Conservation (phyloP, 2,113 vertebrate genomes). For the Ophthalmolycus amberensis region DNA sequence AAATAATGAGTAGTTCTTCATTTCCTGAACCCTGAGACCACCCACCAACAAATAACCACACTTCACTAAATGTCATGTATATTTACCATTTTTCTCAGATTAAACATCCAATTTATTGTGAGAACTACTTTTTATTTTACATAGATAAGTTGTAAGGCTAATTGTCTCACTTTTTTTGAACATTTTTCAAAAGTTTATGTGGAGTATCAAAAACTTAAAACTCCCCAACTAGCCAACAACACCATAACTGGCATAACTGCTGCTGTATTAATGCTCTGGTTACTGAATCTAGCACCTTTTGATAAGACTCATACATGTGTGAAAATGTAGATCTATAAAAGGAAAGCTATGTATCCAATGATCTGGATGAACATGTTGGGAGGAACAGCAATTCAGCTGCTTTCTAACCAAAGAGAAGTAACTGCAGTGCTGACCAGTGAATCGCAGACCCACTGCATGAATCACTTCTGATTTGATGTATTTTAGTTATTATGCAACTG, state of each 20-base stretch:
- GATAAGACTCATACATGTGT: background rate
- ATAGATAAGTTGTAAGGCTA: background rate
- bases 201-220: slow-evolving; percentile 6
- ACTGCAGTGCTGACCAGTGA: background rate
- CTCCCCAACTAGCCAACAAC: slow-evolving; percentile 25
- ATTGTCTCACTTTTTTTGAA: slow-evolving; percentile 1
- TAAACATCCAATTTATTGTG: background rate
- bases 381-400: slow-evolving; percentile 6
- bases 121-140: background rate
- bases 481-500: slow-evolving; percentile 19
- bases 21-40: background rate
- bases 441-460: background rate
- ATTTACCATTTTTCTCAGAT: background rate
- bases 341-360: background rate
- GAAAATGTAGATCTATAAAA: background rate
- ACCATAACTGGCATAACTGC: background rate
- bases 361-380: background rate
- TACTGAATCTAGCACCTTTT: background rate
- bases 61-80: background rate
- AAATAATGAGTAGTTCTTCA: background rate
- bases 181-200: slow-evolving; percentile 9
- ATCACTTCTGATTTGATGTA: slow-evolving; percentile 12
- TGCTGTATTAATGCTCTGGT: background rate
- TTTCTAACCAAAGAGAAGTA: background rate
- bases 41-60: slow-evolving; percentile 8